Percentiles rank a stretch among this genome's conserved stretches.
These are phyloP conservation scores for Pentamera pediparva DNA, from an alignment of 53 echinoderm and acorn worm species.

Conservation along the genomic window DNA sequence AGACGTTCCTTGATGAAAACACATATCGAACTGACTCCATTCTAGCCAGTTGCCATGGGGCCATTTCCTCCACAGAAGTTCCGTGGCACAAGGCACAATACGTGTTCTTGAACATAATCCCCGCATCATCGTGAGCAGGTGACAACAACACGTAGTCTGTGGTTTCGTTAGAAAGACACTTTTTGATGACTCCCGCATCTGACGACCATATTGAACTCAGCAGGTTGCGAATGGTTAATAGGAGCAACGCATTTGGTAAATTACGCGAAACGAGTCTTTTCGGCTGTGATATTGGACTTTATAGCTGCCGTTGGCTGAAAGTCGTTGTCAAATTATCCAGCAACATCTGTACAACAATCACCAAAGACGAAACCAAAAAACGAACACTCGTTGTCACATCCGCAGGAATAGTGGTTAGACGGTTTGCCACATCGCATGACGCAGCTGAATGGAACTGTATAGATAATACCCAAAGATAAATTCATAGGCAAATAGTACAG, in stretches of 20 bases:
- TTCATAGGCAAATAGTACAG: too few species aligned
- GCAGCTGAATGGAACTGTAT: too few species aligned
- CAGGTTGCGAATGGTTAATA: not conserved
- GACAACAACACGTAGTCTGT: not conserved
- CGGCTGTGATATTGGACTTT: not conserved
- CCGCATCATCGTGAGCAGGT: not conserved
- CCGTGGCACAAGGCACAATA: conserved; percentile 19
- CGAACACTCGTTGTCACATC: conserved; percentile 6
- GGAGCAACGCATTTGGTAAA: not conserved
- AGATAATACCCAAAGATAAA: too few species aligned
- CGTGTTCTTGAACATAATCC: conserved; percentile 6
- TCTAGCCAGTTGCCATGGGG: not conserved
- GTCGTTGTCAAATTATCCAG: not conserved
- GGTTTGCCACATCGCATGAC: conserved; percentile 18
- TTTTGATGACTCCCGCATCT: not conserved
- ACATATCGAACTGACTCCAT: not conserved
- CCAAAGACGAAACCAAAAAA: not conserved
- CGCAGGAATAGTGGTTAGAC: conserved; percentile 12
- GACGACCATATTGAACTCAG: not conserved
- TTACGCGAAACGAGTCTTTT: not conserved
- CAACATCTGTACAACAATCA: conserved; percentile 19
- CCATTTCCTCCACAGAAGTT: not conserved
- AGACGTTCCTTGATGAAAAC: not conserved
- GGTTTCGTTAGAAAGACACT: not conserved
- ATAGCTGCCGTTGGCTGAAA: not conserved